Evolutionary conservation across 2,888 invertebrate genomes (phyloP), one percentile per base, ranked within the genome.

Genomic region (Chaitophorus viminalis): DNA sequence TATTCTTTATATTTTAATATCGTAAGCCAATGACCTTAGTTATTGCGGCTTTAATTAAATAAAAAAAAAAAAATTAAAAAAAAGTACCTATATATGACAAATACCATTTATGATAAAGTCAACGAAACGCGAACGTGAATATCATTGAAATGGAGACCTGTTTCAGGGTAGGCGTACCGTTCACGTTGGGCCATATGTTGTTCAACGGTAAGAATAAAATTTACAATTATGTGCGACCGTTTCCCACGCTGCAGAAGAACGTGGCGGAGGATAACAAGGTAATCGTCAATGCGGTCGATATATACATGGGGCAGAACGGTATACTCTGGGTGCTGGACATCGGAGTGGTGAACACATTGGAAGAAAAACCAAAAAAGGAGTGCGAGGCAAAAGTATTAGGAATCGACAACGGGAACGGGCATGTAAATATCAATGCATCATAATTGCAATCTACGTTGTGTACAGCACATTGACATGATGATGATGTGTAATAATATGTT

Each of bases 251-350:
- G 92, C 92, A 93, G 4, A 91, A 93, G 86, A 95, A 95, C 90
- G 93, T 94, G 90, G 93, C 94, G 89, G 94, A 93, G 88, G 94
- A 93, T 91, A 94, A 93, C 90, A 92, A 93, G 60, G 93, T 93
- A 0, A 91, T 96, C 31, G 95, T 95, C 90, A 95, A 94, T 85
- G 95, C 94, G 2, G 94, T 95, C 0, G 95, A 96, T 90, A 91
- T 95, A 82, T 92, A 93, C 90, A 91, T 93, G 46, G 94, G 94
- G 89, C 90, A 89, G 14, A 93, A 95, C 91, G 94, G 94, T 78
- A 93, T 94, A 89, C 92, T 96, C 17, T 96, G 96, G 96, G 93
- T 94, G 0, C 91, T 96, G 89, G 95, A 96, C 90, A 93, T 93
- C 21, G 96, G 96, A 25, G 93, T 89, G 78, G 93, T 93, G 2